phyloP scores from a whole-genome alignment of 2,113 vertebrate species.

The Tyto alba region DNA sequence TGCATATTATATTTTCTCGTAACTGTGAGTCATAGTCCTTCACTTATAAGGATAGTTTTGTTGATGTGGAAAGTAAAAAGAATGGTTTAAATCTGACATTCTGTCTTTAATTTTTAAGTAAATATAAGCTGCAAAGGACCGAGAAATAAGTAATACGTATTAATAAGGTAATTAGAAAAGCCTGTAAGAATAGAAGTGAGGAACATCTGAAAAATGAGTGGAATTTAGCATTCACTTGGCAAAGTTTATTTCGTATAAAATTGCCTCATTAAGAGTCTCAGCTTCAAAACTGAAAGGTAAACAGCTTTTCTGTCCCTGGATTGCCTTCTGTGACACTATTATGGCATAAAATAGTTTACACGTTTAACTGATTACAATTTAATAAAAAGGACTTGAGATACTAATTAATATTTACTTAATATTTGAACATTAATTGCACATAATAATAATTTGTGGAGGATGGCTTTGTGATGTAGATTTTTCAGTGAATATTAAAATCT shows the following conservation, averaged over 20 bases:
- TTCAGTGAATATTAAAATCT: not conserved
- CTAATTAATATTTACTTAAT: not conserved
- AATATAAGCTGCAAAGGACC: not conserved
- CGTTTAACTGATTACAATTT: not conserved
- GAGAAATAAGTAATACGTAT: not conserved
- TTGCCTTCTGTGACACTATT: not conserved
- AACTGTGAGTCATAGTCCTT: not conserved
- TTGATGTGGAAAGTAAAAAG: not conserved
- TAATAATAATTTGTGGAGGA: not conserved
- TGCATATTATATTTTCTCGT: not conserved
- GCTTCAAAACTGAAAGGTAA: not conserved
- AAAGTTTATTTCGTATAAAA: not conserved
- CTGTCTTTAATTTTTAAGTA: not conserved
- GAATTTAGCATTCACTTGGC: not conserved
- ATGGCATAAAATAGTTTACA: not conserved
- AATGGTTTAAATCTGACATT: not conserved
- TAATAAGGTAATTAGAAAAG: constrained; percentile 9
- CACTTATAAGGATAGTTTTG: not conserved
- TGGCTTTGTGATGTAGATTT: not conserved
- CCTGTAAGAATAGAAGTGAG: not conserved
- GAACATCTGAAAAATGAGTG: not conserved
- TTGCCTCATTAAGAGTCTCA: not conserved
- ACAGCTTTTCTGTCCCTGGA: not conserved
- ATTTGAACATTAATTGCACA: not conserved
- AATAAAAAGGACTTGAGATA: not conserved